A percentile compares a stretch with the other conserved stretches of the same genome.
Conservation (phyloP, 2,888 invertebrate species). For the Eutolmus rufibarbis region DNA sequence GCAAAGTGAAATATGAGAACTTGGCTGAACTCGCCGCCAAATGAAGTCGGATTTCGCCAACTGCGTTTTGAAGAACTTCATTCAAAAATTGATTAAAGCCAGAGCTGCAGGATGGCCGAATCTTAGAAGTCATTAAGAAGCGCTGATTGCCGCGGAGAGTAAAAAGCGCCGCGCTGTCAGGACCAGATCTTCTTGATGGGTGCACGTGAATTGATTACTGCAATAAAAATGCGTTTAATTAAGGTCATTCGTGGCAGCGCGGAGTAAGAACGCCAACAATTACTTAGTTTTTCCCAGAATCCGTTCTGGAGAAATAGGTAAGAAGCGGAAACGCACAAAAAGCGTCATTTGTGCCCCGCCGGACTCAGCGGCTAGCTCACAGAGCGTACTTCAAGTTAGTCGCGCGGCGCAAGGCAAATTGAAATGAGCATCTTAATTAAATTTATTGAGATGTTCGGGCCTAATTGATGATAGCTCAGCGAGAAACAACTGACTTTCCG, state of each 20-base stretch:
- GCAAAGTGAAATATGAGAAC: slow-evolving; percentile 17
- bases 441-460: background rate
- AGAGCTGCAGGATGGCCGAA: background rate
- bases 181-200: background rate
- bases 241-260: background rate
- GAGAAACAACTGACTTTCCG: background rate
- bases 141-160: background rate
- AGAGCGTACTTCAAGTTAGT: background rate
- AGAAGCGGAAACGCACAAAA: background rate
- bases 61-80: background rate
- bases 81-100: background rate
- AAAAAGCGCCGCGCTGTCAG: background rate
- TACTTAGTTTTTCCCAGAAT: background rate
- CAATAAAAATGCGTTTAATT: slow-evolving; percentile 11
- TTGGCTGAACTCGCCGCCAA: background rate
- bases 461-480: background rate
- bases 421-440: slow-evolving; percentile 10
- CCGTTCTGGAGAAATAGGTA: background rate
- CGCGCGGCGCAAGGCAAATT: background rate
- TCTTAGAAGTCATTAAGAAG: background rate
- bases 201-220: slow-evolving; percentile 11
- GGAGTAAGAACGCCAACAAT: background rate
- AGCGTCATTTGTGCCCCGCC: background rate
- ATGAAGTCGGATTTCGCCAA: background rate
- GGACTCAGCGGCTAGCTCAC: background rate